A percentile compares a stretch with the other conserved stretches of the same genome.
Conservation (phyloP, 2,113 vertebrate genomes). For the Loxodonta africana region DNA sequence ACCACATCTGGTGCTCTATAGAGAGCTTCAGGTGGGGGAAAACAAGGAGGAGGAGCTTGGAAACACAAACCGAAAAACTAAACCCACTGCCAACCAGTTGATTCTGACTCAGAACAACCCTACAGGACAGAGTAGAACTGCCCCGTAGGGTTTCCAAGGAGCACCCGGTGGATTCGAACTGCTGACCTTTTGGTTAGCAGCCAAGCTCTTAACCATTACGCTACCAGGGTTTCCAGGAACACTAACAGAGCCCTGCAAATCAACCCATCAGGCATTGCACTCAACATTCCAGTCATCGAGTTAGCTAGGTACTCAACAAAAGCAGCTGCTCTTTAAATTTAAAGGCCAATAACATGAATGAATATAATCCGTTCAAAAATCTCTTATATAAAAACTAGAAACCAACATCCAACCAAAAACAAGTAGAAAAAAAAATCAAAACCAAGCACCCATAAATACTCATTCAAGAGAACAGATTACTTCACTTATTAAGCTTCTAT, state of each 20-base stretch:
- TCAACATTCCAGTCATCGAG: background rate
- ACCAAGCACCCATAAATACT: background rate
- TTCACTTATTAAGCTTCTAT: background rate
- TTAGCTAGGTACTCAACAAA: background rate
- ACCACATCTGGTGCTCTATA: accelerated
- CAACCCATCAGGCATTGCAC: accelerated
- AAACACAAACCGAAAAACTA: too few species aligned
- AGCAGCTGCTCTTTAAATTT: background rate
- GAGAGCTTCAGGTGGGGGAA: background rate
- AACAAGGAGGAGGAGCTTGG: too few species aligned
- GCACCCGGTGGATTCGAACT: too few species aligned
- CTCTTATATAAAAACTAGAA: background rate
- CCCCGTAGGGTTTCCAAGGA: too few species aligned
- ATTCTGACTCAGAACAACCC: too few species aligned
- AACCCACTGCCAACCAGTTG: too few species aligned
- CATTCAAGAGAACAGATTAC: background rate
- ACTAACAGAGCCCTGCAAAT: background rate
- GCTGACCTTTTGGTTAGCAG: too few species aligned
- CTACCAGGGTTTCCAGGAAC: too few species aligned
- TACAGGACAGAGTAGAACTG: too few species aligned
- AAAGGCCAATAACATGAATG: accelerated
- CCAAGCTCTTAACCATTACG: too few species aligned
- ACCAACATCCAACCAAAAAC: background rate
- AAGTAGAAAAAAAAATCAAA: background rate
- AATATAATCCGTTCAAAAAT: background rate